Percentiles rank a stretch among this genome's conserved stretches.
Evolutionary conservation across 2,113 vertebrate species (phyloP).

Genomic region (Eolophus roseicapilla): DNA sequence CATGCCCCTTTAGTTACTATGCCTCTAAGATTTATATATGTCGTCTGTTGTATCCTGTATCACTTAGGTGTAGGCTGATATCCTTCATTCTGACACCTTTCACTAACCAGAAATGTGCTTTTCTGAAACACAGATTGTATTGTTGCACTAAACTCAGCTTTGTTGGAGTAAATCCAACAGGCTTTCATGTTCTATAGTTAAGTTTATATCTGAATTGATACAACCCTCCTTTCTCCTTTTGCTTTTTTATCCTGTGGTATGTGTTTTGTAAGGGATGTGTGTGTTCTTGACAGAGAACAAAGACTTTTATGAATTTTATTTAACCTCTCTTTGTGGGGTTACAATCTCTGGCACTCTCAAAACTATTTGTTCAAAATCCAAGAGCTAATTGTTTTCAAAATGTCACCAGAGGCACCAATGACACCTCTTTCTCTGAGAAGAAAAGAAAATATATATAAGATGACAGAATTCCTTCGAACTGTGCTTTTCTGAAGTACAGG

Average conservation of each 20-base stretch:
- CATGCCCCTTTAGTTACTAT: background rate
- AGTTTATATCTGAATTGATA: background rate
- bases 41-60: background rate
- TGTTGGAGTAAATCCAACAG: background rate
- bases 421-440: background rate
- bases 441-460: constrained; percentile 30
- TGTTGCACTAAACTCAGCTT: background rate
- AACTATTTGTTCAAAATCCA: constrained; percentile 43
- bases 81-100: background rate
- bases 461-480: constrained; percentile 44
- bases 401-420: background rate
- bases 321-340: background rate
- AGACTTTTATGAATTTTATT: background rate
- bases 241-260: background rate
- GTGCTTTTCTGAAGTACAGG: constrained; percentile 15
- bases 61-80: background rate
- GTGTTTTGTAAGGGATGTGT: background rate
- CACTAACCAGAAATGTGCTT: background rate
- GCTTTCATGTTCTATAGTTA: background rate
- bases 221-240: background rate
- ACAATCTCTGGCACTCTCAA: background rate
- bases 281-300: background rate
- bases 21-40: background rate
- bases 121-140: background rate
- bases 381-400: constrained; percentile 21